Conservation (phyloP, 2,888 invertebrate species). For the Trypoxylon attenuatum region DNA sequence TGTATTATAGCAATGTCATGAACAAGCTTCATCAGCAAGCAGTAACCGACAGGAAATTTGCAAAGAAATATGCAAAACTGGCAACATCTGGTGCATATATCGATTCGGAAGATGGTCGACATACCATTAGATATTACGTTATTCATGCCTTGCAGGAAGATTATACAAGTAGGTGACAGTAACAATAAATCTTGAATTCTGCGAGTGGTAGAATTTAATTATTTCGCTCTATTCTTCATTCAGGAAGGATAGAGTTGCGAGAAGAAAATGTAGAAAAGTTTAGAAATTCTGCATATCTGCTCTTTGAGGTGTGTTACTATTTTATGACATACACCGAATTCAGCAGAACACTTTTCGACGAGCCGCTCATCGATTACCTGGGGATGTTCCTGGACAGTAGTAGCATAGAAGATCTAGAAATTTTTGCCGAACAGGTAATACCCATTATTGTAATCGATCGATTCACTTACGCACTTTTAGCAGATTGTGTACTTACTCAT, state of each 20-base stretch:
- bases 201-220: neutral
- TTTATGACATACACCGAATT: slow-evolving; percentile 56
- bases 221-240: slow-evolving; percentile 6
- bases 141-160: slow-evolving; percentile 16
- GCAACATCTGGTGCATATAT: slow-evolving; percentile 13
- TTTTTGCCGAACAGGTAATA: slow-evolving; percentile 19
- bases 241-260: slow-evolving; percentile 52
- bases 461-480: no score
- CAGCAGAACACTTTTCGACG: slow-evolving; percentile 55
- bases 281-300: slow-evolving; percentile 70
- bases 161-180: slow-evolving; percentile 32
- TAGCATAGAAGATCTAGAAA: neutral
- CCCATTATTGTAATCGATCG: no score
- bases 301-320: slow-evolving; percentile 71
- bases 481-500: neutral
- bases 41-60: slow-evolving; percentile 49
- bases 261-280: slow-evolving; percentile 57
- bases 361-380: slow-evolving; percentile 71
- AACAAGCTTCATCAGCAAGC: slow-evolving; percentile 48
- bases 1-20: slow-evolving; percentile 28
- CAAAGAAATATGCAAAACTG: slow-evolving; percentile 38
- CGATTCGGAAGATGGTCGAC: slow-evolving; percentile 1
- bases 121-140: neutral
- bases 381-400: slow-evolving; percentile 70
- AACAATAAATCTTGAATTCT: neutral